Percentiles rank a stretch among this genome's conserved stretches.
Evolutionary conservation across 2,888 invertebrate genomes (phyloP).

Genomic region (Notocelia uddmanniana): DNA sequence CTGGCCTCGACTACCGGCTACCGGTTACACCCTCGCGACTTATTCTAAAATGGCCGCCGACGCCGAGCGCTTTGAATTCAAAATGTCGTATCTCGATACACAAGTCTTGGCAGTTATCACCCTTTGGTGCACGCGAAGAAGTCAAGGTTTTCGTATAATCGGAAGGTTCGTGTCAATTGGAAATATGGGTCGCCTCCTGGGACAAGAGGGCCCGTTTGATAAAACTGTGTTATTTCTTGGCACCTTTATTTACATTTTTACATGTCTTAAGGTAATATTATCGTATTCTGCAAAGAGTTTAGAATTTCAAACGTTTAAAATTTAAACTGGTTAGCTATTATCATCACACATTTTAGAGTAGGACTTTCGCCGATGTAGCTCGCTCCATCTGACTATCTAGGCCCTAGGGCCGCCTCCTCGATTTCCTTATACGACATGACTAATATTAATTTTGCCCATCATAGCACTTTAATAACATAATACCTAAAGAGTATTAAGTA

Average conservation of each 20-base stretch:
- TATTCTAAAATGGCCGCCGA: slow-evolving; percentile 18
- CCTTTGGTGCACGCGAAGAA: slow-evolving; percentile 24
- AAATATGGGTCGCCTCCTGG: slow-evolving; percentile 78
- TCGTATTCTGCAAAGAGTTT: neutral
- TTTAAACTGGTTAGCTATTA: no score
- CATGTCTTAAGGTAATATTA: neutral
- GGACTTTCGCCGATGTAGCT: no score
- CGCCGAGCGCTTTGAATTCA: slow-evolving; percentile 52
- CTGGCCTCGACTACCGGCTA: slow-evolving; percentile 4
- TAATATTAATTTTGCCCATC: no score
- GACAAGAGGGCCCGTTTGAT: slow-evolving; percentile 62
- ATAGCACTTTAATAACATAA: no score
- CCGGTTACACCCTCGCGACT: slow-evolving; percentile 4
- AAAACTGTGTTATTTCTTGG: slow-evolving; percentile 54
- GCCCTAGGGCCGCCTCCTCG: no score
- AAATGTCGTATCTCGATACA: slow-evolving; percentile 44
- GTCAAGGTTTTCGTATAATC: slow-evolving; percentile 75
- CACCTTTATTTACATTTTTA: neutral
- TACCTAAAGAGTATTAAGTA: no score
- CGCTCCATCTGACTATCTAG: no score
- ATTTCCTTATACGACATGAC: no score
- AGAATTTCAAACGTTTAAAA: neutral
- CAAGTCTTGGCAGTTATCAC: neutral
- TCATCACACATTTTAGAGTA: no score
- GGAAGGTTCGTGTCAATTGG: slow-evolving; percentile 72